phyloP scores from a whole-genome alignment of 2,888 invertebrate genomes.

The Odontothrips loti region DNA sequence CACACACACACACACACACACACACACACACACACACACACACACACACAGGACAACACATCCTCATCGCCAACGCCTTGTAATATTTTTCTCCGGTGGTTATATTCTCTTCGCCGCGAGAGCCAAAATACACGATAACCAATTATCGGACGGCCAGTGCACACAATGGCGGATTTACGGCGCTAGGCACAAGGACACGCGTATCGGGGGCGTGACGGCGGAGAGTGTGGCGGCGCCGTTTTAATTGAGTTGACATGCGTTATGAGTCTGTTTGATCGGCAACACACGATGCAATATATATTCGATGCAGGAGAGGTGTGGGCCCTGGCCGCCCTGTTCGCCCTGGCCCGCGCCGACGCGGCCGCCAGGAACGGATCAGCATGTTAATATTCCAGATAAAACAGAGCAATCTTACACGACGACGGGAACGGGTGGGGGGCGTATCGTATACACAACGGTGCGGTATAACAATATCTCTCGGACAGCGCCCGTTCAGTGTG shows the following conservation, averaged over 20 bases:
- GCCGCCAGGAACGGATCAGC: not conserved
- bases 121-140: not conserved
- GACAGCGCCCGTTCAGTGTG: too few relatives aligned
- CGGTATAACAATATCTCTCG: not conserved
- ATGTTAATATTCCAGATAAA: constrained; percentile 6
- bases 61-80: too few relatives aligned
- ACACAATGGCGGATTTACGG: not conserved
- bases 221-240: not conserved
- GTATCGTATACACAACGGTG: not conserved
- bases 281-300: not conserved
- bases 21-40: too few relatives aligned
- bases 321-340: not conserved
- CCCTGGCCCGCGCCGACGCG: not conserved
- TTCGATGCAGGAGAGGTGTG: not conserved
- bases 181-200: not conserved
- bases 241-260: constrained; percentile 11
- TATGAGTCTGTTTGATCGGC: not conserved
- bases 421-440: not conserved
- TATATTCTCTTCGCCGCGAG: not conserved
- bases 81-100: not conserved
- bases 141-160: not conserved
- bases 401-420: not conserved
- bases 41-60: too few relatives aligned
- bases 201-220: too few relatives aligned
- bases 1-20: too few relatives aligned